Conservation (phyloP, 2,797 vertebrate species). For the Semaprochilodus insignis region DNA sequence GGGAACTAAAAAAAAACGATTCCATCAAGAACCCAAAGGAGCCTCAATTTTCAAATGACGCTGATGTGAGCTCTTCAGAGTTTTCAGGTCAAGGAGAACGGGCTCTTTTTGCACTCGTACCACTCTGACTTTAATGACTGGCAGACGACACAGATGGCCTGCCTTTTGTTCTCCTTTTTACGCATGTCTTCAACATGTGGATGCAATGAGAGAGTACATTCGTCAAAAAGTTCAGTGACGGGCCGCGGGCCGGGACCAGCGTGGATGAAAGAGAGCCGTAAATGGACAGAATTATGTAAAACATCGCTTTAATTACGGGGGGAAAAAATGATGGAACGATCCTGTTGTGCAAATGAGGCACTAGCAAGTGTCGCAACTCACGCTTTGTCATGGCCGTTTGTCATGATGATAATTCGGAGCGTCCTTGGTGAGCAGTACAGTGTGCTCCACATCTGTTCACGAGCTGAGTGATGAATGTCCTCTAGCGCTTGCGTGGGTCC, state of each 20-base stretch:
- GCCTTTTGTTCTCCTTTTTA: conserved; percentile 13
- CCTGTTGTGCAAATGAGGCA: neutral
- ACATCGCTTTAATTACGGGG: neutral
- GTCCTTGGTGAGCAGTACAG: neutral
- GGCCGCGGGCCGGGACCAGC: conserved; percentile 12
- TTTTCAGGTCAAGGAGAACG: conserved; percentile 29
- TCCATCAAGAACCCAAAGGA: conserved; percentile 25
- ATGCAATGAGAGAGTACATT: conserved; percentile 39
- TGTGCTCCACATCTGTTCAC: too few relatives aligned
- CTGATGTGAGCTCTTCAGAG: neutral
- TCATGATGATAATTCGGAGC: neutral
- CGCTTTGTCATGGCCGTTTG: conserved; percentile 24
- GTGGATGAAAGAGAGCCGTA: conserved; percentile 13
- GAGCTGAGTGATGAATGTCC: neutral
- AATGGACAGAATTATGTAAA: neutral
- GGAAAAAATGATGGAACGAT: too few relatives aligned
- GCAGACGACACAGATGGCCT: conserved; percentile 47
- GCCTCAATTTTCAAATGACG: conserved; percentile 16
- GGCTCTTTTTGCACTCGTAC: conserved; percentile 17
- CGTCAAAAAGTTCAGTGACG: conserved; percentile 1
- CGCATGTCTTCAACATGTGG: conserved; percentile 38
- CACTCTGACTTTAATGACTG: conserved; percentile 45
- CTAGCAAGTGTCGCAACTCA: neutral
- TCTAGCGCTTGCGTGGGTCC: conserved; percentile 2
- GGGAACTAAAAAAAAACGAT: conserved; percentile 6